These are phyloP conservation scores for Plodia interpunctella DNA, from an alignment of 1,140 invertebrate genomes.

Conservation along the genomic window DNA sequence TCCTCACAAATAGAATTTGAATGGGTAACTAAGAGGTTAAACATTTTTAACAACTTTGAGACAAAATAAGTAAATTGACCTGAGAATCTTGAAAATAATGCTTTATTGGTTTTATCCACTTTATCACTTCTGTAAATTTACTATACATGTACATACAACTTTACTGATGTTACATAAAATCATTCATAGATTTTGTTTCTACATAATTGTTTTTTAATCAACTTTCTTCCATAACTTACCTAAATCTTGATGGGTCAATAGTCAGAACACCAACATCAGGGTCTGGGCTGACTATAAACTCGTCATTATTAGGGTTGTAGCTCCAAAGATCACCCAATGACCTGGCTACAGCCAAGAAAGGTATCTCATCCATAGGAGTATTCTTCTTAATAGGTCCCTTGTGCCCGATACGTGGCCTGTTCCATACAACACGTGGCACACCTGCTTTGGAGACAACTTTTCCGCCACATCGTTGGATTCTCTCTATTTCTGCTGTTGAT, in stretches of 20 bases:
- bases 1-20: too few species aligned
- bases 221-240: constrained; percentile 46
- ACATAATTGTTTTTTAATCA: too few species aligned
- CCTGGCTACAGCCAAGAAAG: constrained; percentile 96
- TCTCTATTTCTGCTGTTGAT: constrained; percentile 87
- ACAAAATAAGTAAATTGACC: too few species aligned
- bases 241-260: constrained; percentile 86
- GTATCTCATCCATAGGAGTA: constrained; percentile 95
- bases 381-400: constrained; percentile 88
- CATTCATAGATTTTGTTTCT: too few species aligned
- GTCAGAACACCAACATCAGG: constrained; percentile 94
- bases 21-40: too few species aligned
- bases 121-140: too few species aligned
- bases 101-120: not conserved
- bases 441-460: constrained; percentile 94
- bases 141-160: too few species aligned
- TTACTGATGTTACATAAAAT: too few species aligned
- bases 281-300: constrained; percentile 98
- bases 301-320: constrained; percentile 92
- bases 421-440: constrained; percentile 97
- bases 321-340: constrained; percentile 98
- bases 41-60: too few species aligned
- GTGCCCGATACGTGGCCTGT: constrained; percentile 88
- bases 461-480: constrained; percentile 93
- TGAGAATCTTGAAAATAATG: too few species aligned